These are phyloP conservation scores for Cheilosia impressa DNA, from an alignment of 2,888 invertebrate species.

Conservation along the genomic window DNA sequence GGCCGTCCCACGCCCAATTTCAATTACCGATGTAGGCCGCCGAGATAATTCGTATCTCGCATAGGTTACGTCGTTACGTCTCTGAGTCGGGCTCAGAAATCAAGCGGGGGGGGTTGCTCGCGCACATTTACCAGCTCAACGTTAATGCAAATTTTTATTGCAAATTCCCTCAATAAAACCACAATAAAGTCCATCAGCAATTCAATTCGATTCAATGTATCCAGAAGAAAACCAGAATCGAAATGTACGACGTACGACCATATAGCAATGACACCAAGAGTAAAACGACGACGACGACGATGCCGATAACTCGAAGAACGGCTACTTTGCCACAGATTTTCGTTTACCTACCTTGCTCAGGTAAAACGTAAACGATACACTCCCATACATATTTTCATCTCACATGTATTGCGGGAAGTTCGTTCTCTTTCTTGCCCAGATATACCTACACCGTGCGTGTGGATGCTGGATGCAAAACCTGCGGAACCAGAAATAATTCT, in stretches of 20 bases:
- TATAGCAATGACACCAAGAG: slow-evolving; percentile 42
- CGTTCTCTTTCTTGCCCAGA: slow-evolving; percentile 53
- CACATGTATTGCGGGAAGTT: slow-evolving; percentile 26
- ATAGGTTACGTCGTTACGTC: not conserved
- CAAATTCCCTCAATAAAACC: slow-evolving; percentile 74
- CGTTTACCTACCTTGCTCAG: not conserved
- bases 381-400: slow-evolving; percentile 25
- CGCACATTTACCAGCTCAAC: slow-evolving; percentile 66
- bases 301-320: slow-evolving; percentile 29
- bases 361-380: slow-evolving; percentile 14
- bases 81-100: slow-evolving; percentile 14
- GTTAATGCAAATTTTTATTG: slow-evolving; percentile 75
- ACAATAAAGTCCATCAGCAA: slow-evolving; percentile 75
- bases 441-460: slow-evolving; percentile 1
- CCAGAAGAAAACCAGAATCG: slow-evolving; percentile 40
- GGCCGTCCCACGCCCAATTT: slow-evolving; percentile 56
- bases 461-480: slow-evolving; percentile 53
- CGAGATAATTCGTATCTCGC: slow-evolving; percentile 25
- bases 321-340: slow-evolving; percentile 45
- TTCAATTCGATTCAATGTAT: slow-evolving; percentile 73
- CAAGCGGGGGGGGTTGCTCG: not conserved
- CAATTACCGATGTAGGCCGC: slow-evolving; percentile 39
- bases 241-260: slow-evolving; percentile 25
- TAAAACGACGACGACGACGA: not conserved
- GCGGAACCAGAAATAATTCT: slow-evolving; percentile 61